Conservation (phyloP, 2,888 invertebrate species). For the Acleris holmiana region DNA sequence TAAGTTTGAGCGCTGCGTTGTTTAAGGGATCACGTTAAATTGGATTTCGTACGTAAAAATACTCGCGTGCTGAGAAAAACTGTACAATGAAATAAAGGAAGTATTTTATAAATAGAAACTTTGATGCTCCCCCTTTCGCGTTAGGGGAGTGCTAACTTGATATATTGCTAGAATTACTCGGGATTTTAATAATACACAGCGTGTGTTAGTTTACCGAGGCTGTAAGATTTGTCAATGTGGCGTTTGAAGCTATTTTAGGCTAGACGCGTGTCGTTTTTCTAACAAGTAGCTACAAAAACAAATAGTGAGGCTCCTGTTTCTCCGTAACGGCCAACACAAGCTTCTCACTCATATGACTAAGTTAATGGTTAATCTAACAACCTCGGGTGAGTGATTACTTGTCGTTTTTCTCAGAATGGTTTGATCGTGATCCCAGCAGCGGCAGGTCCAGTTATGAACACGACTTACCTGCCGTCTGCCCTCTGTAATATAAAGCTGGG, state of each 20-base stretch:
- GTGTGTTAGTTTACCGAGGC: conserved; percentile 81
- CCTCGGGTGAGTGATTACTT: too few species aligned
- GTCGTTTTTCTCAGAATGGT: too few species aligned
- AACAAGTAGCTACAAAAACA: conserved; percentile 1
- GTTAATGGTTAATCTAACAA: too few species aligned
- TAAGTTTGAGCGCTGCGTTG: conserved; percentile 39
- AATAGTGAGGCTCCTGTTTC: background rate
- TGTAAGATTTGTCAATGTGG: conserved; percentile 82
- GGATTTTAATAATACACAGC: conserved; percentile 82
- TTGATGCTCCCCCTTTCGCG: conserved; percentile 64
- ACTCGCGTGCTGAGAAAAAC: conserved; percentile 71
- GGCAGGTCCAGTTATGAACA: too few species aligned
- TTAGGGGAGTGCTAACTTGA: conserved; percentile 76
- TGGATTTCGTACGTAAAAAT: conserved; percentile 70
- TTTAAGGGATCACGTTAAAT: conserved; percentile 48
- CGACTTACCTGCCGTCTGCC: too few species aligned
- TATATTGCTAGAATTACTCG: conserved; percentile 79
- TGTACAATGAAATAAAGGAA: conserved; percentile 79
- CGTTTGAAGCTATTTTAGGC: conserved; percentile 79
- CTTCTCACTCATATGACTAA: too few species aligned
- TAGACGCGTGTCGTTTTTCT: conserved; percentile 65
- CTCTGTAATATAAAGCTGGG: too few species aligned
- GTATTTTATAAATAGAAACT: conserved; percentile 80
- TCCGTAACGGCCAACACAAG: background rate
- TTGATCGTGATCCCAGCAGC: too few species aligned